phyloP scores from a whole-genome alignment of 2,797 vertebrate genomes.

The Meda fulgida region DNA sequence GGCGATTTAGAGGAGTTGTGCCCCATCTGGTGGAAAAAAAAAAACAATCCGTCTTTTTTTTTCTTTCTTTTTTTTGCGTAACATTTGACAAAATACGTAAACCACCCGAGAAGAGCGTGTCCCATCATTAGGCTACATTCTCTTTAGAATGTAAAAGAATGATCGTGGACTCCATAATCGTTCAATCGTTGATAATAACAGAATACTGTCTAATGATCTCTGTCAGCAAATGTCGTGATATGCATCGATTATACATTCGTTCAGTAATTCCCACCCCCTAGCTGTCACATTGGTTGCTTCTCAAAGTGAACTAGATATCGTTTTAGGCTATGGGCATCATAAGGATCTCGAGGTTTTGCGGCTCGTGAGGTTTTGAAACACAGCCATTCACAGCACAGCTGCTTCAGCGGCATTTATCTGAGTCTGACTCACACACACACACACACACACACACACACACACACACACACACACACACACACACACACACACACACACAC shows the following conservation, averaged over 20 bases:
- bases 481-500: no score
- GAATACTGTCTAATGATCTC: background rate
- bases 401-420: constrained; percentile 46
- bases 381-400: constrained; percentile 52
- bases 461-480: no score
- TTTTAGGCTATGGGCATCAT: background rate
- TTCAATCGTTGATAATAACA: background rate
- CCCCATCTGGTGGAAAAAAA: constrained; percentile 28
- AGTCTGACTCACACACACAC: constrained; percentile 10
- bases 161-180: background rate
- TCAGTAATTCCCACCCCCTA: background rate
- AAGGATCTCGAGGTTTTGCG: background rate
- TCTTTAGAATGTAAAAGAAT: background rate
- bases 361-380: constrained; percentile 6
- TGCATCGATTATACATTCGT: background rate
- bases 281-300: background rate
- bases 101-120: background rate
- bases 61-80: background rate
- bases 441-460: no score
- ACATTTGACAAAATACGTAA: background rate
- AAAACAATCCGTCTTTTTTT: background rate
- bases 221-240: background rate
- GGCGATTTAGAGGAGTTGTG: background rate
- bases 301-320: background rate
- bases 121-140: background rate